Base-by-base conservation (phyloP, 2,888 invertebrate genomes). In the Dascillus cervinus region DNA sequence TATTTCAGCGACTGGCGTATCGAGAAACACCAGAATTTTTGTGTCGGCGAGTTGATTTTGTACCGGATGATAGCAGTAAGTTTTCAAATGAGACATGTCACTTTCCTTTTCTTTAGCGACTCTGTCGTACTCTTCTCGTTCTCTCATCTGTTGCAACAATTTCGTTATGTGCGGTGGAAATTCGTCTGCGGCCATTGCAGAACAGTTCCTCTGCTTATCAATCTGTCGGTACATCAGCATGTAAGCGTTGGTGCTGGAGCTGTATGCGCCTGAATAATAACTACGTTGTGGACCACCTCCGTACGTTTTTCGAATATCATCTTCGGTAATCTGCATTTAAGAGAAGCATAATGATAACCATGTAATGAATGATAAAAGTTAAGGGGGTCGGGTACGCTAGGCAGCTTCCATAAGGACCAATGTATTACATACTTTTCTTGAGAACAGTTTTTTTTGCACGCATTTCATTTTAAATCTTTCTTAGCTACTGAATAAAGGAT, bases 141-240 rank as follows among this genome's bases (percentile, higher is more conserved):
- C 71, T 35, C 75, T 70, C 58, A 86, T 72, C 37, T 75, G 72
- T 25, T 73, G 65, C 46, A 83, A 62, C 29, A 85, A 61, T 13
- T 69, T 64, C 59, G 74, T 51, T 4, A 90, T 78, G 56, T 88
- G 85, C 20, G 70, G 67, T 1, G 90, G 89, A 50, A 90, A 82
- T 17, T 82, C 73, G n/a, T 74, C 72, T 1, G 68, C 66, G 22
- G 72, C 70, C 55, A 82, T 77, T 2, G 77, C 75, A n/a, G 69
- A 59, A 35, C 71, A 67, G 55, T 83, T 83, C 13, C 75, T 64
- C 25, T 69, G 66, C 25, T 69, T 64, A 60, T 82, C 79, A 24
- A 80, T 75, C 62, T 84, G 82, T 26, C 90, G 69, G 56, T 90
- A 91, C 83, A 90, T 87, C 33, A 91, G 69, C 89, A 90, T 90